These are phyloP conservation scores for Graphium colonna DNA, from an alignment of 2,888 invertebrate genomes.

Conservation along the genomic window DNA sequence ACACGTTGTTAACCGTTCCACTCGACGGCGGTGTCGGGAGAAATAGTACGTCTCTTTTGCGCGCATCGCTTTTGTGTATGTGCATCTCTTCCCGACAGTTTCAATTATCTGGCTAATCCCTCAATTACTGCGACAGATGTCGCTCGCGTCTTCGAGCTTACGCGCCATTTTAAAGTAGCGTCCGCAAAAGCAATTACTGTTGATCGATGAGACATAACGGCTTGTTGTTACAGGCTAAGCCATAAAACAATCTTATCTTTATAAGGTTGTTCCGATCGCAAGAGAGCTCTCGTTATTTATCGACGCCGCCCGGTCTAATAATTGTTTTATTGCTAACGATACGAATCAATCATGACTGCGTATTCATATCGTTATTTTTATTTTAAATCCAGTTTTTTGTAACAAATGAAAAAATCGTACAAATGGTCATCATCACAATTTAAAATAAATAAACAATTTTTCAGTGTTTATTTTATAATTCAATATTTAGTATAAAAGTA, in stretches of 20 bases:
- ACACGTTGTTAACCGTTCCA: constrained; percentile 83
- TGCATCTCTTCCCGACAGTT: constrained; percentile 66
- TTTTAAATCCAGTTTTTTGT: too few species aligned
- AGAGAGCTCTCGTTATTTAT: neutral
- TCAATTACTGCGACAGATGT: constrained; percentile 83
- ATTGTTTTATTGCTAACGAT: neutral
- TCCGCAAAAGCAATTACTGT: constrained; percentile 68
- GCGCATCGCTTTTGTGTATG: constrained; percentile 36
- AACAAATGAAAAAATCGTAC: too few species aligned
- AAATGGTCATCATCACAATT: too few species aligned
- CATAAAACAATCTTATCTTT: constrained; percentile 9
- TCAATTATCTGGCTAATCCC: constrained; percentile 86
- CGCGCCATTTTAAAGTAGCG: constrained; percentile 77
- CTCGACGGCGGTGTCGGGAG: constrained; percentile 59
- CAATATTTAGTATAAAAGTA: too few species aligned
- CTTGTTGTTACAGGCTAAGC: constrained; percentile 37
- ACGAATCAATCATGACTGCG: neutral
- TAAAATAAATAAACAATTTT: too few species aligned
- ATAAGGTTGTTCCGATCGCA: constrained; percentile 7
- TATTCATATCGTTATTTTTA: too few species aligned
- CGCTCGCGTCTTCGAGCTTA: constrained; percentile 77
- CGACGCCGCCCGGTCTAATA: neutral
- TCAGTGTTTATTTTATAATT: too few species aligned
- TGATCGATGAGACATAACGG: constrained; percentile 55
- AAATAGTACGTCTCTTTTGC: constrained; percentile 51